Conservation (phyloP, 2,888 invertebrate species). For the Antitype chi region DNA sequence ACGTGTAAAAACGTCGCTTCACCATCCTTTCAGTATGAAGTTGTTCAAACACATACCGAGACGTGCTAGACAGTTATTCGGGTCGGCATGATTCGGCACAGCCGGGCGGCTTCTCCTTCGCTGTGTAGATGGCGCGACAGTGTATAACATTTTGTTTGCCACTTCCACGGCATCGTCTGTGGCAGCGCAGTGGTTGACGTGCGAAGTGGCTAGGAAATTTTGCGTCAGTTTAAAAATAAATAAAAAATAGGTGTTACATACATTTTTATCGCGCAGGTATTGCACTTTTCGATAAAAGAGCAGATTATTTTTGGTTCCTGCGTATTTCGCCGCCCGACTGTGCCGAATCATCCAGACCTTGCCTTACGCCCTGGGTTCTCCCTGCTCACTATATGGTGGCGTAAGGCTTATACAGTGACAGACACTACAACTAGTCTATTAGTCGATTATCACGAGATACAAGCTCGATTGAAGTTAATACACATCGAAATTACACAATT, state of each 20-base stretch:
- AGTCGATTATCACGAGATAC: conserved; percentile 35
- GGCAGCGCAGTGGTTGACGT: not conserved
- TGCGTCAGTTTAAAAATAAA: too few species aligned
- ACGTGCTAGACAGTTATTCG: too few species aligned
- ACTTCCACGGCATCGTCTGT: not conserved
- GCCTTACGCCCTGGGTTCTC: not conserved
- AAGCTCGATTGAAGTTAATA: conserved; percentile 44
- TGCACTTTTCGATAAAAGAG: too few species aligned
- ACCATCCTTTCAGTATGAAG: too few species aligned
- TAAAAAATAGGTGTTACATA: too few species aligned
- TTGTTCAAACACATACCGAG: not conserved
- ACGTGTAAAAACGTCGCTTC: not conserved
- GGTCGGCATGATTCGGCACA: not conserved
- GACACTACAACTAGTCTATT: conserved; percentile 8
- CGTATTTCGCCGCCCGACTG: too few species aligned
- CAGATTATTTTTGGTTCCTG: too few species aligned
- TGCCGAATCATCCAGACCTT: not conserved
- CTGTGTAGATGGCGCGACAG: too few species aligned
- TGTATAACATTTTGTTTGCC: not conserved
- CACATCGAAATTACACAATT: conserved; percentile 5
- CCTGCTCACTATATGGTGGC: not conserved
- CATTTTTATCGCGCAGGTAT: too few species aligned
- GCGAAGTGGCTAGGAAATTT: too few species aligned
- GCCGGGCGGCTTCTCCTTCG: not conserved
- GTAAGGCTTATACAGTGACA: not conserved